These are phyloP conservation scores for Scaptomyza montana DNA, from an alignment of 1,140 invertebrate species.

Conservation along the genomic window DNA sequence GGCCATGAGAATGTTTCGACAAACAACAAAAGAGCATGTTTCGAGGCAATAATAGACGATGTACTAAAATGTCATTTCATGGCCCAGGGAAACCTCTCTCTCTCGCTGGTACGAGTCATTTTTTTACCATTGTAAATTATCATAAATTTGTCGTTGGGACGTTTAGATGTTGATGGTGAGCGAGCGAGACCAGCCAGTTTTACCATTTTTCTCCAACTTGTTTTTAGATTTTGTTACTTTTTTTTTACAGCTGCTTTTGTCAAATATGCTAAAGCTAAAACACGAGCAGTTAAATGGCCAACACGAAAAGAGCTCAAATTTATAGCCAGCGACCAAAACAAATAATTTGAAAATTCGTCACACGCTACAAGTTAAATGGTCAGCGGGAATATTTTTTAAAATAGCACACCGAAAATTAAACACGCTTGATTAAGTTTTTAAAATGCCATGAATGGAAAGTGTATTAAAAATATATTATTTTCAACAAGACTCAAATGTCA, in stretches of 20 bases:
- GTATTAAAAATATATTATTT: too few relatives aligned
- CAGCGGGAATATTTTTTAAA: not conserved
- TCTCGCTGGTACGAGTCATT: conserved; percentile 42
- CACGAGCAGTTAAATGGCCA: conserved; percentile 30
- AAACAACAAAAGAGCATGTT: conserved; percentile 82
- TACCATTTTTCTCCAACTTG: conserved; percentile 24
- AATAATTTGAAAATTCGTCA: conserved; percentile 78
- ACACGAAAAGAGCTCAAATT: conserved; percentile 69
- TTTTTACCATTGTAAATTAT: conserved; percentile 69
- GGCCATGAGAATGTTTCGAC: conserved; percentile 75
- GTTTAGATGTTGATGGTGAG: conserved; percentile 50
- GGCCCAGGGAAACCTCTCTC: conserved; percentile 40
- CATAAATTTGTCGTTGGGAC: conserved; percentile 78
- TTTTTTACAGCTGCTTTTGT: conserved; percentile 34
- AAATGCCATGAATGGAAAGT: too few relatives aligned
- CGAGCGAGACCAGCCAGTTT: conserved; percentile 38
- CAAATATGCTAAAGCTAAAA: conserved; percentile 63
- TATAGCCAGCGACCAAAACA: conserved; percentile 64
- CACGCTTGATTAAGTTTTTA: conserved; percentile 1
- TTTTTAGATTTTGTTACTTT: conserved; percentile 5
- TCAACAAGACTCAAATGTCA: not conserved
- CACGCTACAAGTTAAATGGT: conserved; percentile 52
- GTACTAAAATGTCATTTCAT: conserved; percentile 76
- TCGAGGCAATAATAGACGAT: conserved; percentile 79
- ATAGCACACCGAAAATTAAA: conserved; percentile 9